phyloP scores from a whole-genome alignment of 2,797 vertebrate species.

The Tauraco hartlaubi region DNA sequence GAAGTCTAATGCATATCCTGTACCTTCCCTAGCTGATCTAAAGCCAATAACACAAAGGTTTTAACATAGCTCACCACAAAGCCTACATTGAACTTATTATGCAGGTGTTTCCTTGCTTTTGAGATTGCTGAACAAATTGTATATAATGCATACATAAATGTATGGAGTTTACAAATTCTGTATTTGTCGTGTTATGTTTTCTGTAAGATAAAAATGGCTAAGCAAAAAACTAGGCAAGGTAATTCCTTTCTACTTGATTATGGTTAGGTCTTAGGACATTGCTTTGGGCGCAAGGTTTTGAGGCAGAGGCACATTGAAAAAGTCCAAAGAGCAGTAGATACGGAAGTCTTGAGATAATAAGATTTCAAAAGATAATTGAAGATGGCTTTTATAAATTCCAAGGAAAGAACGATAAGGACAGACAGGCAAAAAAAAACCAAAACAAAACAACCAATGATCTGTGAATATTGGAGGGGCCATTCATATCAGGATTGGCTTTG shows the following conservation, averaged over 20 bases:
- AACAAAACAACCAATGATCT: not conserved
- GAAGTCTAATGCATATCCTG: not conserved
- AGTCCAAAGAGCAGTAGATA: not conserved
- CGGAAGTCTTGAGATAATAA: not conserved
- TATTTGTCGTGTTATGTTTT: not conserved
- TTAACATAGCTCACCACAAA: slow-evolving; percentile 17
- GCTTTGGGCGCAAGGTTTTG: not conserved
- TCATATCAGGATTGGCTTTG: not conserved
- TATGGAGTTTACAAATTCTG: not conserved
- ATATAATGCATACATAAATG: not conserved
- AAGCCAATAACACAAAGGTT: not conserved
- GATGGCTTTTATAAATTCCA: not conserved
- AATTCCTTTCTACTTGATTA: not conserved
- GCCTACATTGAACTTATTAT: slow-evolving; percentile 33
- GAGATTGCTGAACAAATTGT: slow-evolving; percentile 9
- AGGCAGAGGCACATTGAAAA: not conserved
- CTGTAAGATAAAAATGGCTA: not conserved
- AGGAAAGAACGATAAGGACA: not conserved
- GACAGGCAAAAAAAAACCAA: not conserved
- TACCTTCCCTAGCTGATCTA: not conserved
- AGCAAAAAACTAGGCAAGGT: not conserved
- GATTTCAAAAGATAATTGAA: not conserved
- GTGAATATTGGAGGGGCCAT: fast-evolving
- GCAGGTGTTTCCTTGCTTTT: slow-evolving; percentile 42
- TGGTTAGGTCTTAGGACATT: not conserved